Conservation (phyloP, 2,113 vertebrate species). For the Hemichromis elongatus region DNA sequence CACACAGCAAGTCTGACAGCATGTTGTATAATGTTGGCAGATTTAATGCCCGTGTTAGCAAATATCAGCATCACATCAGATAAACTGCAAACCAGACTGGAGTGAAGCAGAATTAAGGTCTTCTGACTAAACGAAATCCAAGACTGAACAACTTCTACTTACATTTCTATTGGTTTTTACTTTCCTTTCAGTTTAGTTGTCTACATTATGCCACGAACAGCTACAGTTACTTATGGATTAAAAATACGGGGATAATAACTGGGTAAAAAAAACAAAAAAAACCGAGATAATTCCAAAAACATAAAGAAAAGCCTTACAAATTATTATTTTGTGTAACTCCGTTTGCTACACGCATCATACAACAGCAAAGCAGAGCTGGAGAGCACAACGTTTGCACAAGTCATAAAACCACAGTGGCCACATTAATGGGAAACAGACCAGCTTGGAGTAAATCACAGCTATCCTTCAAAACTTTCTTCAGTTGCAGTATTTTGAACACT, state of each 20-base stretch:
- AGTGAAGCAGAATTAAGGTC: not conserved
- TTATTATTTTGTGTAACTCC: not conserved
- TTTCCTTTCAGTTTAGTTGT: not conserved
- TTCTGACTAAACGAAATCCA: not conserved
- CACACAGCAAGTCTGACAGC: not conserved
- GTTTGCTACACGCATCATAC: not conserved
- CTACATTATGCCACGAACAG: not conserved
- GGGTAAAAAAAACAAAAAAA: too few relatives aligned
- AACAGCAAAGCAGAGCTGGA: not conserved
- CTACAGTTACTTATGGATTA: not conserved
- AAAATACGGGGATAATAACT: not conserved
- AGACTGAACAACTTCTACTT: not conserved
- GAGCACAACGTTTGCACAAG: not conserved
- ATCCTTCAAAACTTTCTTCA: not conserved
- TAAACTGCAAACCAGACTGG: not conserved
- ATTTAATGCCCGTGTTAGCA: not conserved
- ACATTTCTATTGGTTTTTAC: not conserved
- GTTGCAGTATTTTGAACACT: not conserved
- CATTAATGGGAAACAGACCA: not conserved
- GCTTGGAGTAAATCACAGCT: not conserved
- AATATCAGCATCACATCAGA: not conserved
- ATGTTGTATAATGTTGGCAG: not conserved
- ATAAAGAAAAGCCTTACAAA: not conserved
- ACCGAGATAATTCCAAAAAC: too few relatives aligned
- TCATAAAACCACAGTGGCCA: not conserved